phyloP scores from a whole-genome alignment of 1,140 invertebrate genomes.

The Psilanteris sp. region DNA sequence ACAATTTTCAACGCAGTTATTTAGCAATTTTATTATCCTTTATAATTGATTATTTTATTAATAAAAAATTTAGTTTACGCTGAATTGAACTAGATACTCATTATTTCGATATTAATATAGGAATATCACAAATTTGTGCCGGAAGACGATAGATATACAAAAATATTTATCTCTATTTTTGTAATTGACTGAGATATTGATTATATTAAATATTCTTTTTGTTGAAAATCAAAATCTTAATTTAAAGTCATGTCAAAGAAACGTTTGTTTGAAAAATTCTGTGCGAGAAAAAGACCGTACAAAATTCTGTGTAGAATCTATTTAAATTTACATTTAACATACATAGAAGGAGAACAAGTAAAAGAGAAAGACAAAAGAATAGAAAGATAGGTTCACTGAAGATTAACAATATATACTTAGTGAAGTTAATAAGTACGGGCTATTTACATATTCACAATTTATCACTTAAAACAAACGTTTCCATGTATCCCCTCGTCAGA shows the following conservation, averaged over 20 bases:
- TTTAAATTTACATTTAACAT: conserved; percentile 38
- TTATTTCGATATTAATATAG: too few relatives aligned
- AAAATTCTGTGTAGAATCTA: conserved; percentile 31
- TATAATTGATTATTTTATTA: too few relatives aligned
- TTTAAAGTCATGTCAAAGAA: conserved; percentile 23
- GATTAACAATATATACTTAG: conserved; percentile 73
- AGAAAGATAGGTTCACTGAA: too few relatives aligned
- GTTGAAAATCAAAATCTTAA: too few relatives aligned
- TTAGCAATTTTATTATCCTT: conserved; percentile 31
- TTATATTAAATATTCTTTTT: background rate
- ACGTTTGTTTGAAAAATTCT: conserved; percentile 30
- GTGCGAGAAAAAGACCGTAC: conserved; percentile 22
- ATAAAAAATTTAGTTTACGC: too few relatives aligned
- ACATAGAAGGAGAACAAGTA: too few relatives aligned
- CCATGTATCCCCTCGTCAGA: conserved; percentile 33
- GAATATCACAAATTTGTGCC: conserved; percentile 48
- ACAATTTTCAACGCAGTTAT: conserved; percentile 33
- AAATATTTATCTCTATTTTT: background rate
- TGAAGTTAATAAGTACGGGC: conserved; percentile 79
- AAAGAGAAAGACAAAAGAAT: too few relatives aligned
- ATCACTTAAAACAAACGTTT: conserved; percentile 63
- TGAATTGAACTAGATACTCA: too few relatives aligned
- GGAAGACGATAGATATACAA: conserved; percentile 30
- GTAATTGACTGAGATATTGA: background rate
- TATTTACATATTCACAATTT: conserved; percentile 81